Percentiles rank a stretch among this genome's conserved stretches.
Conservation (phyloP, 2,888 invertebrate genomes). For the Tolmerus cingulatus region DNA sequence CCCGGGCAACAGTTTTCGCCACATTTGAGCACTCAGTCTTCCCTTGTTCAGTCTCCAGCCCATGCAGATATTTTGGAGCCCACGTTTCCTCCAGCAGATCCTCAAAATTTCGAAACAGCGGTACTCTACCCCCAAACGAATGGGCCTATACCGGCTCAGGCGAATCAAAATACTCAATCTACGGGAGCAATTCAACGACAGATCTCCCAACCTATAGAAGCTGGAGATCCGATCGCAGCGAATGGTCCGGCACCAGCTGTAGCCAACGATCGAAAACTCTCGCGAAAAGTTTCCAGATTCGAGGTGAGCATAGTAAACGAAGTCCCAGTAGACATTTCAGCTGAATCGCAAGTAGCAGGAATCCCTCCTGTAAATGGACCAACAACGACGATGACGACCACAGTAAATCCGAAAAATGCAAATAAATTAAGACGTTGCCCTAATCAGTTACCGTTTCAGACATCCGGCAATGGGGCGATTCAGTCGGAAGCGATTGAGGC, state of each 20-base stretch:
- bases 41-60: not conserved
- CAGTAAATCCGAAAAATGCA: conserved; percentile 30
- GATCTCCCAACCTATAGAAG: not conserved
- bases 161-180: not conserved
- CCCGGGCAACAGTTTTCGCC: conserved; percentile 10
- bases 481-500: conserved; percentile 5
- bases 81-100: not conserved
- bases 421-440: not conserved
- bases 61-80: not conserved
- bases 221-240: not conserved
- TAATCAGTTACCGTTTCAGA: conserved; percentile 33
- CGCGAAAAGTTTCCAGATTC: conserved; percentile 77
- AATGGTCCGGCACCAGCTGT: not conserved
- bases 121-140: not conserved
- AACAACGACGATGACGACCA: not conserved
- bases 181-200: not conserved
- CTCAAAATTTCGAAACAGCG: not conserved
- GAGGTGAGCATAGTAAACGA: conserved; percentile 80
- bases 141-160: not conserved
- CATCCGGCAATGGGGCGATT: not conserved
- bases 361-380: not conserved
- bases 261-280: not conserved
- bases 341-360: not conserved
- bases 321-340: not conserved
- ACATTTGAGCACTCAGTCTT: conserved; percentile 26